phyloP scores from a whole-genome alignment of 1,140 invertebrate genomes.

The Augochlora pura region DNA sequence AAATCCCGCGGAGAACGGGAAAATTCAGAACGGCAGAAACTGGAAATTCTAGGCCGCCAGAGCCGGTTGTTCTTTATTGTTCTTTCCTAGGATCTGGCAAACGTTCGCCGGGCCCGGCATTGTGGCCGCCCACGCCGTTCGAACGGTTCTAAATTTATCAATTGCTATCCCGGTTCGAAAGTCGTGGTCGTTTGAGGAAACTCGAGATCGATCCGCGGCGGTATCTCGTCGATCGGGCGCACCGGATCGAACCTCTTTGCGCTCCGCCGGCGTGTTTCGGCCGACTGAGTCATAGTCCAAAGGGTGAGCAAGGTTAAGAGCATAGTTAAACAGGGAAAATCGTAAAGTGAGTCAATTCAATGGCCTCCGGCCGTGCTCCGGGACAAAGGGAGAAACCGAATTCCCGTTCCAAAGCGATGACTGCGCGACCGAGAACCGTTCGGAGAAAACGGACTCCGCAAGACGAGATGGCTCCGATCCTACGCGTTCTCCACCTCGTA shows the following conservation, averaged over 20 bases:
- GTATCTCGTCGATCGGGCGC: too few relatives aligned
- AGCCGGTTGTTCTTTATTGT: neutral
- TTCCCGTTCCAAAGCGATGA: constrained; percentile 13
- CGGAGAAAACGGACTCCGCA: neutral
- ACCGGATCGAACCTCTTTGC: too few relatives aligned
- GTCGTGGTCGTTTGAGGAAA: too few relatives aligned
- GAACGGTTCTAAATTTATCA: neutral
- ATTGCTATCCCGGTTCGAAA: neutral
- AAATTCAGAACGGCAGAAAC: neutral
- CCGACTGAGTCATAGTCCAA: neutral
- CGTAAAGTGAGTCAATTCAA: neutral
- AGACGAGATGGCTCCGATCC: neutral
- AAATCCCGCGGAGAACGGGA: constrained; percentile 3
- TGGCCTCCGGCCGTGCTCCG: neutral
- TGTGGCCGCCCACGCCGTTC: neutral
- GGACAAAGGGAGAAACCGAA: neutral
- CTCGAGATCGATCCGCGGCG: too few relatives aligned
- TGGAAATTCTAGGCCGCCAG: neutral
- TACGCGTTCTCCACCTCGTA: constrained; percentile 25
- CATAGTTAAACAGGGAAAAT: neutral
- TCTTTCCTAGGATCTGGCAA: neutral
- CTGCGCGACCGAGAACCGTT: neutral
- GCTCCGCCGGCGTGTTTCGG: neutral
- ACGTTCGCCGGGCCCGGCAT: constrained; percentile 1
- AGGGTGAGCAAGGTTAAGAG: neutral